Evolutionary conservation across 2,113 vertebrate genomes (phyloP).

Genomic region (Dendrocopos noguchii): DNA sequence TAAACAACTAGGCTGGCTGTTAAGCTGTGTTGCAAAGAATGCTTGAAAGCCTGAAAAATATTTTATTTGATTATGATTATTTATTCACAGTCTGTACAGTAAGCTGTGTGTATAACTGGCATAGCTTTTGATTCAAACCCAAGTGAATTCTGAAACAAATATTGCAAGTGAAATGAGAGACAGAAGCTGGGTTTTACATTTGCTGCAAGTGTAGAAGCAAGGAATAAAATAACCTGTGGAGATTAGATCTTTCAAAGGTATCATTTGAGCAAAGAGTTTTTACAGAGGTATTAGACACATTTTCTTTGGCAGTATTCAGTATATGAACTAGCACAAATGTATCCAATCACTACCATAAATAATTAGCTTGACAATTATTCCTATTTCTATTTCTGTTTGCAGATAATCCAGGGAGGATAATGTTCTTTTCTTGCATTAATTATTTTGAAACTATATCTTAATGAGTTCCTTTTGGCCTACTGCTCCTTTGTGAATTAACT

Average conservation of each 20-base stretch:
- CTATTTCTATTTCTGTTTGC: background rate
- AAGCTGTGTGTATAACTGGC: background rate
- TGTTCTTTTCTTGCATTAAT: background rate
- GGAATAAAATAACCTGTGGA: background rate
- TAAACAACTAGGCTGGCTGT: background rate
- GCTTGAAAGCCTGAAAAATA: background rate
- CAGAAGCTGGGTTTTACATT: background rate
- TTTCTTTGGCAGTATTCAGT: background rate
- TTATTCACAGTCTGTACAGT: background rate
- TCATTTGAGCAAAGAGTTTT: background rate
- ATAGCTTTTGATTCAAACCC: background rate
- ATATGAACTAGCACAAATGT: background rate
- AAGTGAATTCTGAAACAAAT: background rate
- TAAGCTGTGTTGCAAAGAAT: background rate
- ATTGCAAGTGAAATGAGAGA: background rate
- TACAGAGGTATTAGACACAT: too few species aligned
- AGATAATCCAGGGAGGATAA: too few species aligned
- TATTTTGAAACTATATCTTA: background rate
- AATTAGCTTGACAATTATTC: background rate
- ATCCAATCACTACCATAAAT: background rate
- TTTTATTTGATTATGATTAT: background rate
- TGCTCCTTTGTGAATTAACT: background rate
- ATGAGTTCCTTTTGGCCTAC: background rate
- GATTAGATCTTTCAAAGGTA: background rate
- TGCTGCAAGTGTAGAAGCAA: background rate